Evolutionary conservation across 2,888 invertebrate genomes (phyloP).

Genomic region (Lepas anatifera): DNA sequence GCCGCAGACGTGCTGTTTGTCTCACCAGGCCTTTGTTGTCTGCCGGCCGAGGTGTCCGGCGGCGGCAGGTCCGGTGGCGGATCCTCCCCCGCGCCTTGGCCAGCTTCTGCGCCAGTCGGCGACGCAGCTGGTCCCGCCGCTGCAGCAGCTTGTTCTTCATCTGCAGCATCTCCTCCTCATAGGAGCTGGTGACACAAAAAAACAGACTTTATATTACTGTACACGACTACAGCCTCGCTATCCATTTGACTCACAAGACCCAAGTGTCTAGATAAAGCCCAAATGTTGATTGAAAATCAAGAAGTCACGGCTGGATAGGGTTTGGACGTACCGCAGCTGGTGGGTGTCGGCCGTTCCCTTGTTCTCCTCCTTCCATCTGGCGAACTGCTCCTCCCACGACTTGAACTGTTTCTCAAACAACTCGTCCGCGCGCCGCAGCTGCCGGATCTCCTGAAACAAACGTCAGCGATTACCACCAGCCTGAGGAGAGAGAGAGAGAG

Average conservation of each 20-base stretch:
- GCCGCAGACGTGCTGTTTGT: not conserved
- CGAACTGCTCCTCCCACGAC: conserved; percentile 84
- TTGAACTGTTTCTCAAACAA: conserved; percentile 78
- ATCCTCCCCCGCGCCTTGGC: conserved; percentile 4
- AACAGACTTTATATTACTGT: no score
- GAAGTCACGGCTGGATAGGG: no score
- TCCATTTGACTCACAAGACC: no score
- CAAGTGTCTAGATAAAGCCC: no score
- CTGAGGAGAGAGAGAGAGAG: no score
- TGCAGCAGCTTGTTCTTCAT: conserved; percentile 6
- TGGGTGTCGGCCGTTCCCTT: conserved; percentile 67
- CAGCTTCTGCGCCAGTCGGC: conserved; percentile 5
- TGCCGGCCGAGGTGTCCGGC: not conserved
- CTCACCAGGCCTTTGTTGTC: no score
- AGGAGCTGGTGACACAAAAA: not conserved
- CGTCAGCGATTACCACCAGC: not conserved
- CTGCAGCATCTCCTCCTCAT: conserved; percentile 12
- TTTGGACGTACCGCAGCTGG: no score
- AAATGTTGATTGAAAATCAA: no score
- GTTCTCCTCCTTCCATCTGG: conserved; percentile 82
- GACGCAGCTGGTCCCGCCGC: not conserved
- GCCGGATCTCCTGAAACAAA: not conserved
- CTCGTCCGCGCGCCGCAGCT: conserved; percentile 42
- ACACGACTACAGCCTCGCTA: no score
- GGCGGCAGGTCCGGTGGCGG: conserved; percentile 3